Base-by-base conservation (phyloP, 2,888 invertebrate species). In the Tipula lateralis region DNA sequence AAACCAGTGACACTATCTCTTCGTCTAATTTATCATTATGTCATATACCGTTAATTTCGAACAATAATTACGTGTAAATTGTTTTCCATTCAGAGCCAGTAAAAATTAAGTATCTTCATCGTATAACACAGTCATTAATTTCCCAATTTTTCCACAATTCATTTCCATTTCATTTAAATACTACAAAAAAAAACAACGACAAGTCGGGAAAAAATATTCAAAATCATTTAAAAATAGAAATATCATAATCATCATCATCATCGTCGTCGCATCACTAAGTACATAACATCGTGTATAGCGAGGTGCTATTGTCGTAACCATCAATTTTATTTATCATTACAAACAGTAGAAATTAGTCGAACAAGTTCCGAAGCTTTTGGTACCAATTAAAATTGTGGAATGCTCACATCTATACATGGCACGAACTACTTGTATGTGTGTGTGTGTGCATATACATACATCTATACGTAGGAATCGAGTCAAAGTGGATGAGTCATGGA, bases 81-180 rank as follows among this genome's bases (percentile, higher is more conserved):
- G 66, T 66, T 66, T 24, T 66, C 66, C 24, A 66, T 66, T 66
- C 66, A 66, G 24, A 66, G 24, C 66, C 24, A 66, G 66, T 66
- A 66, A 66, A 66, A 66, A 66, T 66, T 66, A 66, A 66, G 66
- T 66, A 66, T 66, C 66, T 66, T 66, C 66, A 66, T 66, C 66
- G 24, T 66, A 66, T 12, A 66, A 66, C 66, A 66, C 66, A 66
- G 24, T 66, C 66, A 66, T 66, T 66, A 66, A 66, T 66, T 66
- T 66, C 24, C 66, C 24, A 24, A 24, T 66, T 66, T 66, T 44
- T 66, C 24, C 24, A 66, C 66, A 66, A 66, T 66, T 66, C 66
- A 66, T 66, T 66, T 66, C 66, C 66, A 66, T 66, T 66, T 24
- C 66, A 66, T 66, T 66, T 66, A 66, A 66, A 66, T 24, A 66